Percentiles rank a stretch among this genome's conserved stretches.
phyloP scores from a whole-genome alignment of 1,140 invertebrate genomes.

The Daktulosphaira vitifoliae region DNA sequence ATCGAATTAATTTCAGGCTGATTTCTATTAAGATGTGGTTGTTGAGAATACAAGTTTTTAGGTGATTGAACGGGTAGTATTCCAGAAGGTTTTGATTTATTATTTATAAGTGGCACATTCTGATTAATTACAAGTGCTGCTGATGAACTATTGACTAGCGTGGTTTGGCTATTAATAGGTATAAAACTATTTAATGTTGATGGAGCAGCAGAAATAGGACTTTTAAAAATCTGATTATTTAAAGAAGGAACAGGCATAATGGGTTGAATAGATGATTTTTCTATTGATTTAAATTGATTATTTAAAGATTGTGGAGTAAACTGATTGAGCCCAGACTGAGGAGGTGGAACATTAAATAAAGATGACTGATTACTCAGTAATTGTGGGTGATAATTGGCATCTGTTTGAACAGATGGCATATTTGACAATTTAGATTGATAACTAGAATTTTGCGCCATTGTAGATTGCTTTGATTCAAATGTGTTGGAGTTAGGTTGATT shows the following conservation, averaged over 20 bases:
- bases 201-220: too few relatives aligned
- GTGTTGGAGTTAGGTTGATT: neutral
- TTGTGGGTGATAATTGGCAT: neutral
- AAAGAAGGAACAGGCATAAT: too few relatives aligned
- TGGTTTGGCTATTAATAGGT: too few relatives aligned
- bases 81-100: neutral
- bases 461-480: neutral
- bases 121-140: neutral
- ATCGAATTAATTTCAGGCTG: too few relatives aligned
- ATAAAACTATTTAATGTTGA: too few relatives aligned
- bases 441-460: neutral
- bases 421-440: neutral
- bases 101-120: neutral
- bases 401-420: neutral
- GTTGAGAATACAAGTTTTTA: slow-evolving; percentile 1
- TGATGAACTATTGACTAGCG: neutral
- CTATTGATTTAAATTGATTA: slow-evolving; percentile 2
- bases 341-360: neutral
- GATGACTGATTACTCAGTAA: neutral
- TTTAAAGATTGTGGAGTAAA: neutral
- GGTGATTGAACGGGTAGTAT: neutral
- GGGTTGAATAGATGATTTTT: neutral
- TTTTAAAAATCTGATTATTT: too few relatives aligned
- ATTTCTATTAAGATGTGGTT: neutral
- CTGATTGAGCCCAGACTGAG: neutral